Evolutionary conservation across 1,140 invertebrate species (phyloP), one percentile per base, ranked within the genome.

Genomic region (Zaprionus ghesquierei): DNA sequence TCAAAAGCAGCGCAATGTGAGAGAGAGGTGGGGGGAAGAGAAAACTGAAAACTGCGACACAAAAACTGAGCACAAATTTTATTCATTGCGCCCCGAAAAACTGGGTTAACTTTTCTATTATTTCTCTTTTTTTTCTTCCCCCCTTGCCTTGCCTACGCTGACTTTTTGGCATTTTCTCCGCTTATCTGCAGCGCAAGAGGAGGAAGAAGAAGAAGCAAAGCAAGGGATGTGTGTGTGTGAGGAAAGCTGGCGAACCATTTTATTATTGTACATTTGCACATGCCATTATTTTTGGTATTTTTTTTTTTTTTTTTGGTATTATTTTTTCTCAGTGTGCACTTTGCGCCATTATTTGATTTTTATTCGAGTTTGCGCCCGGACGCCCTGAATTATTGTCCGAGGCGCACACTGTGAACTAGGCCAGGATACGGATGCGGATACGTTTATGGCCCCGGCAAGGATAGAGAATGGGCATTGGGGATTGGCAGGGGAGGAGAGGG

Each of bases 301-400:
- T 46, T 9, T 13, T 58, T 51, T 46, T 49, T 38, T 3, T 69
- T 55, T 31, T 51, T 46, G n/a, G 35, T 41, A 41, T 41, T 41
- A 41, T 33, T 22, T 65, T 61, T 76, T 31, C 51, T 38, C 41
- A 58, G 65, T 72, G 35, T 64, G 51, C 85, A 76, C 70, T 86
- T 79, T 77, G 63, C 79, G 69, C 79, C 65, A 81, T 86, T 86
- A 87, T 86, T 87, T 86, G 81, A 86, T 87, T 87, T 86, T 86
- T 86, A 86, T 86, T 69, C 51, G 81, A 85, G 63, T 63, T 78
- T 75, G 68, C 75, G 50, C 35, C 60, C 63, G 63, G 66, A 69
- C 66, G 65, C 69, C 60, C 55, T 74, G 69, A 86, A 84, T 87
- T 86, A 86, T 86, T 87, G 82, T 87, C 56, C 68, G 60, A 75